Evolutionary conservation across 2,113 vertebrate genomes (phyloP).

Genomic region (Ammospiza caudacuta): DNA sequence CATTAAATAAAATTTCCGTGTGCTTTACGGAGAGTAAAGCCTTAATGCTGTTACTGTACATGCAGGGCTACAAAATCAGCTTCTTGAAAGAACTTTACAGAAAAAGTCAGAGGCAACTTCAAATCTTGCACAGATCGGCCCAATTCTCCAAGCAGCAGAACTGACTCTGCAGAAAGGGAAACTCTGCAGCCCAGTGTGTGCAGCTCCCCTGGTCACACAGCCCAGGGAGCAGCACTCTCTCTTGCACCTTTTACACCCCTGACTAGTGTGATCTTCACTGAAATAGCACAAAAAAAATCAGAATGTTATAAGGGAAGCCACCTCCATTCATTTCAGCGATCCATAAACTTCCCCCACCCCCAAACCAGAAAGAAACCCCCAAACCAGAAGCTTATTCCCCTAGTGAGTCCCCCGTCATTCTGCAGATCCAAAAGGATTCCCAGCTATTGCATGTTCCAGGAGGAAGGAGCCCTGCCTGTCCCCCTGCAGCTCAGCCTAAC

Average conservation of each 20-base stretch:
- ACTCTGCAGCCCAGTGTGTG: slow-evolving; percentile 25
- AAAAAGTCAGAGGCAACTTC: slow-evolving; percentile 69
- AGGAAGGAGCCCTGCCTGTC: neutral
- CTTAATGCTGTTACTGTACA: slow-evolving; percentile 7
- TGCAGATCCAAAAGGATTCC: neutral
- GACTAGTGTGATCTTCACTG: slow-evolving; percentile 9
- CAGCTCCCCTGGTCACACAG: neutral
- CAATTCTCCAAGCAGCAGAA: slow-evolving; percentile 64
- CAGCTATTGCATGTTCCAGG: neutral
- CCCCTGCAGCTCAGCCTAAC: neutral
- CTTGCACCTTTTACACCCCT: neutral
- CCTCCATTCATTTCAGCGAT: neutral
- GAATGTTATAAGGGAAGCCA: neutral
- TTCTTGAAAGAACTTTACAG: slow-evolving; percentile 72
- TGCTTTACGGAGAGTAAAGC: slow-evolving; percentile 46
- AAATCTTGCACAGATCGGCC: slow-evolving; percentile 47
- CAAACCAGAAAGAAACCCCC: neutral
- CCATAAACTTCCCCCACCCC: neutral
- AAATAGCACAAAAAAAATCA: neutral
- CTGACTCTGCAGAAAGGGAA: slow-evolving; percentile 39
- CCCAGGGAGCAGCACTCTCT: neutral
- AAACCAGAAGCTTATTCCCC: neutral
- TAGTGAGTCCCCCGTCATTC: neutral
- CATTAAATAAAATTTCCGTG: slow-evolving; percentile 21
- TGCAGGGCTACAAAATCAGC: slow-evolving; percentile 75